Conservation (phyloP, 2,113 vertebrate genomes). For the Spheniscus mendiculus region DNA sequence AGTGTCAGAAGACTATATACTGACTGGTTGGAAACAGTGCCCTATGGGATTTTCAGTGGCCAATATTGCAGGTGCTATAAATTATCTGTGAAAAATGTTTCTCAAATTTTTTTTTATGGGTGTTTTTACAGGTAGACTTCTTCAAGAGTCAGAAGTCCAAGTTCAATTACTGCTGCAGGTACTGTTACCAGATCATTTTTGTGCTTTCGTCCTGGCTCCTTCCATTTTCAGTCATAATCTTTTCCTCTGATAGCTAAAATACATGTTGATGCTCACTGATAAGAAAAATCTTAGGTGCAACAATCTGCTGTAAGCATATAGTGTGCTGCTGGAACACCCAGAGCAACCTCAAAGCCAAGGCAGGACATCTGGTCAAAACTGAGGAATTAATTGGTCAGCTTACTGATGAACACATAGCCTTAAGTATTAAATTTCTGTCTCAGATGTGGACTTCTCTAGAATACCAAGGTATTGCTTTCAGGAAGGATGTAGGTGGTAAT, state of each 20-base stretch:
- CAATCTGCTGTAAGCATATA: neutral
- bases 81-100: neutral
- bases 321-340: neutral
- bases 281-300: neutral
- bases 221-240: neutral
- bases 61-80: neutral
- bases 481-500: neutral
- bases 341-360: neutral
- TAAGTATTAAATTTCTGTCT: neutral
- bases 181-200: neutral
- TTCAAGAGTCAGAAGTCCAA: neutral
- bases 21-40: neutral
- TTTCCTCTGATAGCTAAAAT: neutral
- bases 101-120: neutral
- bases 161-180: neutral
- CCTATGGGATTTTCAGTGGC: neutral
- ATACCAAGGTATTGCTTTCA: neutral
- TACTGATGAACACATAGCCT: neutral
- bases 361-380: neutral
- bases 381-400: neutral
- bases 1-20: neutral
- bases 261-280: neutral
- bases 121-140: neutral
- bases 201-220: neutral
- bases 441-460: neutral